phyloP scores from a whole-genome alignment of 1,140 invertebrate genomes.

The Zelostemma sp. region DNA sequence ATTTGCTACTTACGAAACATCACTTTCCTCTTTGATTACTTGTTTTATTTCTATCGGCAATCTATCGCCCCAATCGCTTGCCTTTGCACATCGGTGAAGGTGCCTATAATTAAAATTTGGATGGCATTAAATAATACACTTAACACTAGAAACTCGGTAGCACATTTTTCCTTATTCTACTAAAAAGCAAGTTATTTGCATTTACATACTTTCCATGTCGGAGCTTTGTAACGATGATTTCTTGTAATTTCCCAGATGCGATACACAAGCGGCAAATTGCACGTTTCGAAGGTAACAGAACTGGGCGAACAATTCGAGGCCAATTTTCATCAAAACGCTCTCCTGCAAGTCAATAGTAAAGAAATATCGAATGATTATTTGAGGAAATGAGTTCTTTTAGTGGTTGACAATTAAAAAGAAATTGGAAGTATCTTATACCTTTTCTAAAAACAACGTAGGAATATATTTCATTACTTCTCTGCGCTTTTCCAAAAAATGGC shows the following conservation, averaged over 20 bases:
- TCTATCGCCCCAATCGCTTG: conserved; percentile 80
- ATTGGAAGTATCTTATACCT: conserved; percentile 69
- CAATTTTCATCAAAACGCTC: conserved; percentile 73
- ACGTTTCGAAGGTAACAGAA: conserved; percentile 77
- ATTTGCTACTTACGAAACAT: conserved; percentile 25
- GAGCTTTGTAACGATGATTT: conserved; percentile 80
- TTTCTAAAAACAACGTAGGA: conserved; percentile 86
- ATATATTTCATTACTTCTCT: conserved; percentile 72
- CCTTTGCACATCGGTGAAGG: conserved; percentile 78
- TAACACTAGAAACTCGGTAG: too few species aligned
- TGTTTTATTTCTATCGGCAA: conserved; percentile 72
- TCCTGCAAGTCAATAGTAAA: conserved; percentile 56
- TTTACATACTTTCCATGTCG: conserved; percentile 78
- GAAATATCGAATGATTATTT: conserved; percentile 15
- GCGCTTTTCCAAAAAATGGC: conserved; percentile 64
- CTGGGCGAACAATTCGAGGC: conserved; percentile 82
- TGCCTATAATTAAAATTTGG: conserved; percentile 66
- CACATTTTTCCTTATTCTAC: too few species aligned
- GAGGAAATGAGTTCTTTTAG: conserved; percentile 12
- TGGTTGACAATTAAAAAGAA: too few species aligned
- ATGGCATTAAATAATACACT: too few species aligned
- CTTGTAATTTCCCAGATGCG: conserved; percentile 78
- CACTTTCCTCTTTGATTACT: conserved; percentile 30
- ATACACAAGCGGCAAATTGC: conserved; percentile 85
- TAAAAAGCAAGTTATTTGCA: too few species aligned